These are phyloP conservation scores for Lycopodina hypogea DNA, from an alignment of 37 sponge, comb jelly and placozoan genomes.

Conservation along the genomic window DNA sequence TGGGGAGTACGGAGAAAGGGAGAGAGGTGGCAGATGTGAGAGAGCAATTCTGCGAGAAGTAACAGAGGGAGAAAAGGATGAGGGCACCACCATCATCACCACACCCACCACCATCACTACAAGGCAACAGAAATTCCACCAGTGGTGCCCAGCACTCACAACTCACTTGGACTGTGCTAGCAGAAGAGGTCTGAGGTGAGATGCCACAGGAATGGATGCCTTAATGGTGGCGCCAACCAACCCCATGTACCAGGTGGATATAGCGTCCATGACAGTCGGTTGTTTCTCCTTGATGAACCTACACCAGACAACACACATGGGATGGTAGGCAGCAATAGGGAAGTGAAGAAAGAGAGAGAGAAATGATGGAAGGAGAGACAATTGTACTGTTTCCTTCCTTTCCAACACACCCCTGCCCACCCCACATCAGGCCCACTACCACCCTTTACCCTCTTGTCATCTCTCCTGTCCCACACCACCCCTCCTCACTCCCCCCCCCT, in stretches of 20 bases:
- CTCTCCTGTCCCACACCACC: too few relatives aligned
- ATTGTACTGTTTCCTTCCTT: not conserved
- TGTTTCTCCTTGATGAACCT: slow-evolving; percentile 23
- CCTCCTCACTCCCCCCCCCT: too few relatives aligned
- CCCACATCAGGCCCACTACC: too few relatives aligned
- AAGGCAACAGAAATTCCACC: not conserved
- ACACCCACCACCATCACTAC: not conserved
- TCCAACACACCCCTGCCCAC: too few relatives aligned
- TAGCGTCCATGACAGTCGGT: slow-evolving; percentile 64
- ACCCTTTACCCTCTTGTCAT: too few relatives aligned
- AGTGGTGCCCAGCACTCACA: too few relatives aligned
- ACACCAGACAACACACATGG: not conserved
- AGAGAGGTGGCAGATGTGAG: slow-evolving; percentile 54
- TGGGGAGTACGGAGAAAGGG: slow-evolving; percentile 61
- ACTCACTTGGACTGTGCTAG: slow-evolving; percentile 71
- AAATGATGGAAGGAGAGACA: not conserved
- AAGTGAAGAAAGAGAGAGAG: not conserved
- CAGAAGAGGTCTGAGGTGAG: slow-evolving; percentile 58
- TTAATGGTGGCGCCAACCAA: slow-evolving; percentile 59
- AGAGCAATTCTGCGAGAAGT: slow-evolving; percentile 43
- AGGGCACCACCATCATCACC: not conserved
- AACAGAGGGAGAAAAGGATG: not conserved
- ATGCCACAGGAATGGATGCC: slow-evolving; percentile 65
- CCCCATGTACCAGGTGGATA: slow-evolving; percentile 66
- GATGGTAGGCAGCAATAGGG: not conserved